These are phyloP conservation scores for Ficedula albicollis DNA, from an alignment of 2,797 vertebrate species.

Conservation along the genomic window DNA sequence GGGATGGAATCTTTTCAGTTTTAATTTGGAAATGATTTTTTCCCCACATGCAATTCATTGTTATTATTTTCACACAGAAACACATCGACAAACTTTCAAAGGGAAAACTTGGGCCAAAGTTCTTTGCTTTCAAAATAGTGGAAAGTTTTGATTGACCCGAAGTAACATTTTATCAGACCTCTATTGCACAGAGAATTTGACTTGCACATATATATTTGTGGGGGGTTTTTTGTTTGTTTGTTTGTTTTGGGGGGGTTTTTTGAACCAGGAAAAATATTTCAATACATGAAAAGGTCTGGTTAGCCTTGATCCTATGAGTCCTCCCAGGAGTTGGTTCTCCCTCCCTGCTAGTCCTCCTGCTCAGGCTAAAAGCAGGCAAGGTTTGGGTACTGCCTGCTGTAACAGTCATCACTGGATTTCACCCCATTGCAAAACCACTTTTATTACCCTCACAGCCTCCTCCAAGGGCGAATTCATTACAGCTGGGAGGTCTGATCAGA, in stretches of 20 bases:
- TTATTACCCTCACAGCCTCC: not conserved
- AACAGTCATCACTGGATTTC: not conserved
- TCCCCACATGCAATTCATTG: conserved; percentile 29
- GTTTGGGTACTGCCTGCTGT: not conserved
- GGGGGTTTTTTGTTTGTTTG: not conserved
- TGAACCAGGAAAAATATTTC: not conserved
- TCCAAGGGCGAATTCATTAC: conserved; percentile 9
- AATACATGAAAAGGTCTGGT: not conserved
- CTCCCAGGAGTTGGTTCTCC: not conserved
- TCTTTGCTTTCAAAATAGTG: conserved; percentile 3
- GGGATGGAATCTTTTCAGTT: conserved; percentile 27
- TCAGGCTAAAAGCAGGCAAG: not conserved
- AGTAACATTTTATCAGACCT: not conserved
- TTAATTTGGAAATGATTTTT: conserved; percentile 54
- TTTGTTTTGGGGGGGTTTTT: not conserved
- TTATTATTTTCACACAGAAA: conserved; percentile 32
- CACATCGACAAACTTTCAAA: conserved; percentile 19
- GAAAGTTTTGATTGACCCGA: not conserved
- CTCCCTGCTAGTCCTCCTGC: not conserved
- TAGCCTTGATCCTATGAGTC: not conserved
- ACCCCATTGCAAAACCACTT: not conserved
- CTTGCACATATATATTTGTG: not conserved
- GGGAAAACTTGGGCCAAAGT: not conserved
- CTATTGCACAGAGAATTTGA: not conserved
- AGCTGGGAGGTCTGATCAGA: not conserved